Percentiles rank a stretch among this genome's conserved stretches.
Evolutionary conservation across 2,888 invertebrate genomes (phyloP).

Genomic region (Drosophila neoperkinsi): DNA sequence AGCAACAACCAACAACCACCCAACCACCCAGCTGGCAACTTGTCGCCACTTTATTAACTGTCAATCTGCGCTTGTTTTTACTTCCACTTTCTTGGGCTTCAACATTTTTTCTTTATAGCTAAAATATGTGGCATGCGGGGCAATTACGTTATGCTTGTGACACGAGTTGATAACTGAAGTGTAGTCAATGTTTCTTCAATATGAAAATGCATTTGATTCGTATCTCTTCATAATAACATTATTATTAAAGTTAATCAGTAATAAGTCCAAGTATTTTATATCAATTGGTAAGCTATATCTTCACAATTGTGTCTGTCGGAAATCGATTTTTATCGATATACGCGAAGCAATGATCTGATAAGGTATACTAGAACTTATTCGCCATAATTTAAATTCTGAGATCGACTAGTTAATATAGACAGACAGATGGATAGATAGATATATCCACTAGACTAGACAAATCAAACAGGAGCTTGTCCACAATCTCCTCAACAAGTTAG

Average conservation of each 20-base stretch:
- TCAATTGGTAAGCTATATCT: not conserved
- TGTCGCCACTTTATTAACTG: conserved; percentile 79
- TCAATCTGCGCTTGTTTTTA: conserved; percentile 66
- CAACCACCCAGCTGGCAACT: conserved; percentile 59
- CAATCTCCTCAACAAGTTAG: not conserved
- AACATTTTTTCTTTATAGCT: conserved; percentile 1
- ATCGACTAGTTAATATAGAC: too few relatives aligned
- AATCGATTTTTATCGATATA: not conserved
- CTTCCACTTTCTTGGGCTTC: conserved; percentile 39
- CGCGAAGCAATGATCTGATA: not conserved
- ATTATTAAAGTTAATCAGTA: not conserved
- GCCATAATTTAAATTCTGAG: not conserved
- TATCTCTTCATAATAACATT: not conserved
- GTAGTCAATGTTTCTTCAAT: not conserved
- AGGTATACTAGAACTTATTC: fast-evolving
- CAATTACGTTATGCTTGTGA: not conserved
- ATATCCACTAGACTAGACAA: not conserved
- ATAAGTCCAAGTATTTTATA: too few relatives aligned
- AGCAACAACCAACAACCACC: conserved; percentile 25
- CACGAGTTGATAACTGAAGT: not conserved
- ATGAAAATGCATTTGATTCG: not conserved
- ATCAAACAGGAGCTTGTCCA: not conserved
- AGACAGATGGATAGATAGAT: not conserved
- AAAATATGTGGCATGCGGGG: conserved; percentile 4
- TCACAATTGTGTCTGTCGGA: not conserved